phyloP scores from a whole-genome alignment of 1,140 invertebrate genomes.

The Fragariocoptes setiger region DNA sequence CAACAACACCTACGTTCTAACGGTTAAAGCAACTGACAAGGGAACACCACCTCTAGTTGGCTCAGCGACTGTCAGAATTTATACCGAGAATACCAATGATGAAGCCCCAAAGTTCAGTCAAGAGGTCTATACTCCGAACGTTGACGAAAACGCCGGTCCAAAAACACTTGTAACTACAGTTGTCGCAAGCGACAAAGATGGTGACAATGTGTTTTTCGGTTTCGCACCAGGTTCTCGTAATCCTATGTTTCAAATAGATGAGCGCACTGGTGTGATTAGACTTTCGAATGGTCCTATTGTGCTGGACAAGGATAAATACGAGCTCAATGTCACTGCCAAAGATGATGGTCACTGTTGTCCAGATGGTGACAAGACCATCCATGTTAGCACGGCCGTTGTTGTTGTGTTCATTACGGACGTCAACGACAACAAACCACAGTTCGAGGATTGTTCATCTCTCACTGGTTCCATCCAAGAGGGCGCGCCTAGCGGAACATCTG shows the following conservation, averaged over 20 bases:
- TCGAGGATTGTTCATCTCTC: slow-evolving; percentile 64
- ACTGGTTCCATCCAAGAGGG: slow-evolving; percentile 60
- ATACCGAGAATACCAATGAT: slow-evolving; percentile 83
- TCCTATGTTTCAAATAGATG: slow-evolving; percentile 73
- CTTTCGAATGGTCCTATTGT: slow-evolving; percentile 48
- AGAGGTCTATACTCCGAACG: slow-evolving; percentile 77
- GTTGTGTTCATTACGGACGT: slow-evolving; percentile 86
- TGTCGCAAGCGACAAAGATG: slow-evolving; percentile 74
- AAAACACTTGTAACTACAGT: slow-evolving; percentile 75
- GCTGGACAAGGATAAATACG: slow-evolving; percentile 46
- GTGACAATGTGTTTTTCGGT: slow-evolving; percentile 67
- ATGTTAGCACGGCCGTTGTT: slow-evolving; percentile 72
- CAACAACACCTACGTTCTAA: slow-evolving; percentile 79
- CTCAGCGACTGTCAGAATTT: slow-evolving; percentile 60
- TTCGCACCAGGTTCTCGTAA: slow-evolving; percentile 60
- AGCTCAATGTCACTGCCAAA: slow-evolving; percentile 66
- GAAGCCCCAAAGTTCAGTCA: slow-evolving; percentile 83
- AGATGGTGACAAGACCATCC: slow-evolving; percentile 45
- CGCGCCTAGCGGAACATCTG: slow-evolving; percentile 58
- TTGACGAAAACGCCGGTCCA: slow-evolving; percentile 72
- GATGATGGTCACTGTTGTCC: slow-evolving; percentile 73
- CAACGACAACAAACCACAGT: slow-evolving; percentile 75
- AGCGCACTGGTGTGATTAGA: slow-evolving; percentile 71
- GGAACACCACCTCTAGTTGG: slow-evolving; percentile 66
- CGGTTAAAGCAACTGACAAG: slow-evolving; percentile 64